Percentiles rank a stretch among this genome's conserved stretches.
Evolutionary conservation across 2,888 invertebrate genomes (phyloP).

Genomic region (Drosophila heteroneura): DNA sequence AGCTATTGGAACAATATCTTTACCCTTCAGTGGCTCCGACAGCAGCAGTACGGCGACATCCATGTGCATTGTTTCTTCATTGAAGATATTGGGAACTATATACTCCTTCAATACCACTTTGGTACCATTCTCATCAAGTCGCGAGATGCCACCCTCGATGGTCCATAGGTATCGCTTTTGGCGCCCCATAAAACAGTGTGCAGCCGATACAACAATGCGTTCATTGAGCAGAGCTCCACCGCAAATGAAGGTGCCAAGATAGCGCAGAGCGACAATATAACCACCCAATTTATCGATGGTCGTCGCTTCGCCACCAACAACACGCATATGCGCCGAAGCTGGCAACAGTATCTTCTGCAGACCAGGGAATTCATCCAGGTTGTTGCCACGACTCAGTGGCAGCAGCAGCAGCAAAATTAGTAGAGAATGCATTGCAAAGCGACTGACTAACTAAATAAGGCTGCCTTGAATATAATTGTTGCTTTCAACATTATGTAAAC

Average conservation of each 20-base stretch:
- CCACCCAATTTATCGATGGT: conserved; percentile 59
- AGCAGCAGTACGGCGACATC: conserved; percentile 56
- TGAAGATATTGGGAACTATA: conserved; percentile 32
- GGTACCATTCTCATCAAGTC: conserved; percentile 20
- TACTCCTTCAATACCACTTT: conserved; percentile 15
- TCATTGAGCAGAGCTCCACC: conserved; percentile 55
- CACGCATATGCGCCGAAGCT: conserved; percentile 22
- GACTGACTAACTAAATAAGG: not conserved
- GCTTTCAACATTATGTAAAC: conserved; percentile 10
- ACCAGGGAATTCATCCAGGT: not conserved
- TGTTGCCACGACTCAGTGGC: not conserved
- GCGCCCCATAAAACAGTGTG: conserved; percentile 58
- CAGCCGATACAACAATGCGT: conserved; percentile 57
- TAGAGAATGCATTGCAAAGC: conserved; percentile 17
- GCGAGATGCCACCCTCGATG: conserved; percentile 48
- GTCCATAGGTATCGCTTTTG: not conserved
- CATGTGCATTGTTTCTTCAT: conserved; percentile 46
- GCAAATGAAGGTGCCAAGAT: conserved; percentile 45
- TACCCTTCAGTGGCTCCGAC: conserved; percentile 23
- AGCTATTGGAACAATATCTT: not conserved
- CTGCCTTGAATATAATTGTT: not conserved
- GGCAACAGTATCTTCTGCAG: conserved; percentile 26
- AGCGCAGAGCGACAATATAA: conserved; percentile 54
- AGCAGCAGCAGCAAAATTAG: conserved; percentile 7
- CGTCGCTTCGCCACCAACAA: conserved; percentile 57